phyloP scores from a whole-genome alignment of 1,140 invertebrate genomes.

The Anadara kagoshimensis region DNA sequence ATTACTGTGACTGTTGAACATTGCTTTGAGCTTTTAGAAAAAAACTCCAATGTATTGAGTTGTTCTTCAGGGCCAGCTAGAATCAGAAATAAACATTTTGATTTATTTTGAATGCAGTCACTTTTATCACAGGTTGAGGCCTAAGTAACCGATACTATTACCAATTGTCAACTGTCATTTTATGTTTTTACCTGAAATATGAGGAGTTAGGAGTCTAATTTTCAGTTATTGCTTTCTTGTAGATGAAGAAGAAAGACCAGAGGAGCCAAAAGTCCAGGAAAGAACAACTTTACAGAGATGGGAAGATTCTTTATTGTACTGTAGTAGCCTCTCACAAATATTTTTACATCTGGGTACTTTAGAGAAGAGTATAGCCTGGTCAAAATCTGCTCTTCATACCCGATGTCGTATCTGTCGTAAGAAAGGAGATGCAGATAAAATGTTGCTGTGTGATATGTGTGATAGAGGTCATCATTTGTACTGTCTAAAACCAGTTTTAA shows the following conservation, averaged over 20 bases:
- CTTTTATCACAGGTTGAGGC: too few relatives aligned
- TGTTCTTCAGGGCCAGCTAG: too few relatives aligned
- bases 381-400: conserved; percentile 83
- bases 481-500: conserved; percentile 92
- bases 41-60: too few relatives aligned
- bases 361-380: conserved; percentile 75
- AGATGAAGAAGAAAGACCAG: conserved; percentile 39
- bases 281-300: conserved; percentile 81
- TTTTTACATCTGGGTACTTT: conserved; percentile 79
- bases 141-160: too few relatives aligned
- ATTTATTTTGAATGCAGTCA: too few relatives aligned
- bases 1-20: too few relatives aligned
- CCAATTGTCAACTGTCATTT: too few relatives aligned
- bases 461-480: conserved; percentile 95
- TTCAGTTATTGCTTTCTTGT: neutral
- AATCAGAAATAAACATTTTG: too few relatives aligned
- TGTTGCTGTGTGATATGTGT: conserved; percentile 94
- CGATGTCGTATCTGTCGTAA: conserved; percentile 89
- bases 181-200: too few relatives aligned
- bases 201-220: neutral
- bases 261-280: conserved; percentile 21
- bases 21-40: too few relatives aligned
- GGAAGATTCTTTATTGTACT: conserved; percentile 88
- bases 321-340: conserved; percentile 85
- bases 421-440: conserved; percentile 89